Conservation (phyloP, 2,797 vertebrate species). For the Meriones psammophilus region DNA sequence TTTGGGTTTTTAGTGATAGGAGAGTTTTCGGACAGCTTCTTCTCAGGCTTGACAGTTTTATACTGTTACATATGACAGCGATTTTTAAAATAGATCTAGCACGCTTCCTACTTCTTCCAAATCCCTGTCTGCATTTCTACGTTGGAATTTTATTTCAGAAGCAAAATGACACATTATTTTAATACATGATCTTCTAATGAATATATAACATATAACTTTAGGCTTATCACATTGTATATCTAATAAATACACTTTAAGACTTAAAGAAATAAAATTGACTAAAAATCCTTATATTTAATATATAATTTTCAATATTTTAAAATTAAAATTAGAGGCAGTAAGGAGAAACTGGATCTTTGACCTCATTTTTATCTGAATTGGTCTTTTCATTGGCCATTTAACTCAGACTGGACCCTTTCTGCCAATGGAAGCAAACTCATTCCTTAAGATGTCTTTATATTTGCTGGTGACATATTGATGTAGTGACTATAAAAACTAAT, state of each 20-base stretch:
- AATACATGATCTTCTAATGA: not conserved
- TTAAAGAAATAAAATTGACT: constrained; percentile 42
- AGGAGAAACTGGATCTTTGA: not conserved
- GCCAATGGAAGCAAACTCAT: constrained; percentile 20
- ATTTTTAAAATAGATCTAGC: not conserved
- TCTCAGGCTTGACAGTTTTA: not conserved
- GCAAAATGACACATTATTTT: constrained; percentile 11
- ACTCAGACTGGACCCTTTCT: not conserved
- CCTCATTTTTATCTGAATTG: not conserved
- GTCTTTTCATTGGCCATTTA: not conserved
- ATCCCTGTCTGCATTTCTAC: not conserved
- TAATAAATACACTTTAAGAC: not conserved
- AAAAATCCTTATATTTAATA: not conserved
- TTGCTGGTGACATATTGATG: constrained; percentile 1
- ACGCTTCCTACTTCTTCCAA: constrained; percentile 13
- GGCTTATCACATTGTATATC: not conserved
- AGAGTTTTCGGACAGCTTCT: not conserved
- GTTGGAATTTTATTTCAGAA: constrained; percentile 45
- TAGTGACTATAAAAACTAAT: constrained; percentile 60
- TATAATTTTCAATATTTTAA: constrained; percentile 5
- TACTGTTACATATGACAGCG: not conserved
- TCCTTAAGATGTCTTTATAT: not conserved
- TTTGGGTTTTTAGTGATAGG: not conserved
- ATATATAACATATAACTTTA: not conserved
- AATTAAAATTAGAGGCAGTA: not conserved